Conservation (phyloP, 2,113 vertebrate species). For the Lophochroa leadbeateri region DNA sequence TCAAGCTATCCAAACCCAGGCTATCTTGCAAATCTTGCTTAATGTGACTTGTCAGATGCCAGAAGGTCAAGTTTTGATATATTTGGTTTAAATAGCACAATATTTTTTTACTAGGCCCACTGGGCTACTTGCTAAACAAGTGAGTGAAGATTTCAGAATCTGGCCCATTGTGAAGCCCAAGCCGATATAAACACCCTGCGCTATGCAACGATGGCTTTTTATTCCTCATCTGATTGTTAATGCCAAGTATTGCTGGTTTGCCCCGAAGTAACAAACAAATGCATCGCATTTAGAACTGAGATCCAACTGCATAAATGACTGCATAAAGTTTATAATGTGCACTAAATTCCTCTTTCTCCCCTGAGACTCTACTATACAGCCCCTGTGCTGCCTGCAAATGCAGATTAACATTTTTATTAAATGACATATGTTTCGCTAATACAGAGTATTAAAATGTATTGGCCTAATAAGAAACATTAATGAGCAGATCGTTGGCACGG, state of each 20-base stretch:
- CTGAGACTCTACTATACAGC: neutral
- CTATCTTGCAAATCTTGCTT: neutral
- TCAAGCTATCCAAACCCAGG: neutral
- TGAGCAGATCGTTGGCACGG: neutral
- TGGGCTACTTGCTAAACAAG: neutral
- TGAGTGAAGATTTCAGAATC: neutral
- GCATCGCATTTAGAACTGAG: neutral
- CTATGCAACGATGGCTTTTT: neutral
- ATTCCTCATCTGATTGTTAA: neutral
- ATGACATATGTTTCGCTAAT: slow-evolving; percentile 46
- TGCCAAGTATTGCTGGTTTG: neutral
- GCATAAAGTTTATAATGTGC: slow-evolving; percentile 46
- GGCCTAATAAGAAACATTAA: slow-evolving; percentile 47
- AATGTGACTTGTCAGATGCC: neutral
- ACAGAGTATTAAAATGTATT: neutral
- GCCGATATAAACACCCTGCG: neutral
- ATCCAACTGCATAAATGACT: slow-evolving; percentile 32
- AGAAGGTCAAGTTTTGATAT: neutral
- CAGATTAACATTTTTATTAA: slow-evolving; percentile 65
- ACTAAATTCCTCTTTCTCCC: slow-evolving; percentile 53
- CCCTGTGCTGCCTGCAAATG: slow-evolving; percentile 53
- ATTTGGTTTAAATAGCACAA: neutral
- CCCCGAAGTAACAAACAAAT: slow-evolving; percentile 30
- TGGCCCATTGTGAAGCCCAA: neutral
- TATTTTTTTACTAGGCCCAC: neutral